Evolutionary conservation across 2,888 invertebrate species (phyloP), one percentile per base, ranked within the genome.

Genomic region (Thereva nobilitata): DNA sequence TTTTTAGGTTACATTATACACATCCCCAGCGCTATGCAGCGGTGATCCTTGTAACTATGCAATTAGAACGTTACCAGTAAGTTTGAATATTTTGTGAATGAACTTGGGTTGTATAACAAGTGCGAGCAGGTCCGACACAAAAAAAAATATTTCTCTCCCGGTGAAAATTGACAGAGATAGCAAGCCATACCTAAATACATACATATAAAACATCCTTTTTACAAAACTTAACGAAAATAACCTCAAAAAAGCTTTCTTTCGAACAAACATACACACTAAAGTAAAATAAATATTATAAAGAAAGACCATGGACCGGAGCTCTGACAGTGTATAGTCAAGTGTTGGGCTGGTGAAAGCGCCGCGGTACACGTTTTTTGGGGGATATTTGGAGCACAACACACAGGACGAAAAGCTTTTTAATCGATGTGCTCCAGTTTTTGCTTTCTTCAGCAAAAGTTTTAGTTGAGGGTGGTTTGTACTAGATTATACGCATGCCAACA

Each of bases 371-470:
- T 2, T 2, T 23, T 23, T 23, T 23, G 23, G 2, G 2, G 23
- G 50, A 23, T 12, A 50, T 50, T 61, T 40, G 35, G 61, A 50
- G 40, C 61, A 61, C 61, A 50, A 61, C 49, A 50, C 61, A 23
- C 23, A 23, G 23, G 23, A 23, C 23, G 2, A 23, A 23, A 23
- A 23, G 23, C 23, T 23, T 23, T 61, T 61, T 40, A 61, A 61
- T 61, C 61, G 50, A 61, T 61, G 61, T 61, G 61, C 41, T 50
- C 61, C 50, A 61, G 61, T 61, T 61, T 61, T 61, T 61, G 61
- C 50, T 61, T 61, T 61, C 61, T 61, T 61, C 37, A 61, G 50
- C 61, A 12, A 49, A 61, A 61, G 50, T 23, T 23, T 23, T 23
- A 23, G 23, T 61, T 50, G 47, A 12, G 61, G 61, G 50, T 61